Conservation (phyloP, 2,113 vertebrate species). For the Turnix velox region DNA sequence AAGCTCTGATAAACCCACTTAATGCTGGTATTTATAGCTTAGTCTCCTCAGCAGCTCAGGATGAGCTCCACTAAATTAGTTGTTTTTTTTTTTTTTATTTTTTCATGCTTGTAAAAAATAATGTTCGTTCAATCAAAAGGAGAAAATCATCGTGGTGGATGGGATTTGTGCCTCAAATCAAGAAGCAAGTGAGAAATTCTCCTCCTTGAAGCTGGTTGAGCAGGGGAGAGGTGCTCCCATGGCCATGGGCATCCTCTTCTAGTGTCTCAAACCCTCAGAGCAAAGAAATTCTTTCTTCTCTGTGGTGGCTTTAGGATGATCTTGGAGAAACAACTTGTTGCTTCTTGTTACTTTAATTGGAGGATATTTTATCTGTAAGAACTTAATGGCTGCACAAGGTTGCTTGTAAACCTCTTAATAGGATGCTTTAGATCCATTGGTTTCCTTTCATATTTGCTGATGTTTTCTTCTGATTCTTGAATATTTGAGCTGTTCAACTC, state of each 20-base stretch:
- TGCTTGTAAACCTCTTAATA: neutral
- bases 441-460: neutral
- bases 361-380: neutral
- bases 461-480: neutral
- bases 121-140: neutral
- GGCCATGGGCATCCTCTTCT: too few species aligned
- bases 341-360: neutral
- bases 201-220: neutral
- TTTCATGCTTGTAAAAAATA: neutral
- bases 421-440: neutral
- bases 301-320: fast-evolving
- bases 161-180: neutral
- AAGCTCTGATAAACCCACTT: neutral
- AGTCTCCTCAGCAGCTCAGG: neutral
- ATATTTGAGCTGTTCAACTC: neutral
- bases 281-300: too few species aligned
- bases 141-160: fast-evolving
- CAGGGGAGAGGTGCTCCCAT: neutral
- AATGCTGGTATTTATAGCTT: neutral
- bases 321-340: neutral
- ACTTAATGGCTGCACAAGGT: neutral
- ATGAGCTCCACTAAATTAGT: neutral
- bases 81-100: neutral
- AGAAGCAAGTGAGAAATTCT: neutral
- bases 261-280: too few species aligned